Evolutionary conservation across 2,113 vertebrate species (phyloP), one percentile per base, ranked within the genome.

Genomic region (Motacilla alba): DNA sequence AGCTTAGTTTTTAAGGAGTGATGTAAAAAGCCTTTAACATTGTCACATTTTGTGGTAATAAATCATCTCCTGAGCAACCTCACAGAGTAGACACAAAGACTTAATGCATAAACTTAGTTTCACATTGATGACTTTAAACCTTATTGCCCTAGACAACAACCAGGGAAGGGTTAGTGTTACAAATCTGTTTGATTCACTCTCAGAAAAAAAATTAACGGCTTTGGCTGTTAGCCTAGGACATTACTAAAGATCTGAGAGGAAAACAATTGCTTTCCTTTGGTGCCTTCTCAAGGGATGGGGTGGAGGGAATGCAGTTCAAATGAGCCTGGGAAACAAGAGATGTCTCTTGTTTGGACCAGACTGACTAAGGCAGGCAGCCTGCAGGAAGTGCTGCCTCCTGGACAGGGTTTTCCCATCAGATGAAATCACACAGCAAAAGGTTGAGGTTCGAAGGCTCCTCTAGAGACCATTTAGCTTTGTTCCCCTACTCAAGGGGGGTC

Each of bases 301-400:
- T 58, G 21, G 19, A 58, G 43, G 21, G 7, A 9, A 7, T 22
- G 24, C 13, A 53, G 37, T 15, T 75, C 14, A 30, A 59, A 59
- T 31, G 53, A 91, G 33, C 33, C 49, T 60, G 37, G 53, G 27
- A 84, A 84, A 53, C 23, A 67, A 13, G 37, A 33, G 30, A 30
- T 64, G 33, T 55, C 55, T 17, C 1, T 47, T 62, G 13, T 37
- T 80, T 75, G 70, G 39, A 28, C 6, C 30, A 31, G 49, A 41
- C 24, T n/a, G 39, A 35, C 13, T 47, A 24, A 77, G n/a, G 9
- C 53, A 62, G 37, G 63, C 37, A 59, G 39, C 37, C 22, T 69
- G 58, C 13, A 63, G 5, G 5, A 31, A 41, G 5, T 8, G 35
- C 59, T 89, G 55, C 43, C 37, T 28, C 0, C 0, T 14, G 39